Evolutionary conservation across 2,113 vertebrate genomes (phyloP), one percentile per base, ranked within the genome.

Genomic region (Balaenoptera acutorostrata): DNA sequence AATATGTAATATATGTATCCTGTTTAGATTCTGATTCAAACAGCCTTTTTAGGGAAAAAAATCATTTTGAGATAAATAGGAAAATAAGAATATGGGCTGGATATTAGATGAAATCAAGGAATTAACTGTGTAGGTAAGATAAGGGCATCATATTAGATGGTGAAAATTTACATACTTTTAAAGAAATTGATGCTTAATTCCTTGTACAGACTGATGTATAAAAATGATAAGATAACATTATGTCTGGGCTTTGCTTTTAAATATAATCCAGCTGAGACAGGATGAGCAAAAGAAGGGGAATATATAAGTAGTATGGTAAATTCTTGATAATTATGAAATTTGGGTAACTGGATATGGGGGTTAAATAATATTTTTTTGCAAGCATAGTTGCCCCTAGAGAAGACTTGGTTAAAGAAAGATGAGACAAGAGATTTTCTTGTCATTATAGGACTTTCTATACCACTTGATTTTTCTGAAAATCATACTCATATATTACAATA

Each of bases 51-150:
- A 88, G 5, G 25, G 20, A 17, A 27, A 90, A 49, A 46, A 77
- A n/a, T 96, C 9, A 52, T 69, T 57, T 83, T 49, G 49, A 97
- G 49, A 36, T 44, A 86, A 93, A 59, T 15, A 77, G 27, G n/a
- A 93, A 75, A 87, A 57, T 46, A 64, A 64, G 33, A 71, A 46
- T 75, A 63, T 46, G 41, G 29, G 33, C 13, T 96, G 27, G 13
- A 25, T 82, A 64, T 63, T 77, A 93, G 36, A 57, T 78, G 10
- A 82, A 95, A 90, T 82, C 12, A 84, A 72, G 27, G n/a, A 83
- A 77, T 83, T 63, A n/a, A 31, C 82, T 81, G 1, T 92, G 25
- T 64, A 90, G 20, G 6, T 82, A 49, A 90, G 29, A 66, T 57
- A 77, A 86, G 33, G 3, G 1, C 3, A 77, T 44, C 21, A 36